Evolutionary conservation across 2,113 vertebrate species (phyloP), one percentile per base, ranked within the genome.

Genomic region (Rhinoderma darwinii): DNA sequence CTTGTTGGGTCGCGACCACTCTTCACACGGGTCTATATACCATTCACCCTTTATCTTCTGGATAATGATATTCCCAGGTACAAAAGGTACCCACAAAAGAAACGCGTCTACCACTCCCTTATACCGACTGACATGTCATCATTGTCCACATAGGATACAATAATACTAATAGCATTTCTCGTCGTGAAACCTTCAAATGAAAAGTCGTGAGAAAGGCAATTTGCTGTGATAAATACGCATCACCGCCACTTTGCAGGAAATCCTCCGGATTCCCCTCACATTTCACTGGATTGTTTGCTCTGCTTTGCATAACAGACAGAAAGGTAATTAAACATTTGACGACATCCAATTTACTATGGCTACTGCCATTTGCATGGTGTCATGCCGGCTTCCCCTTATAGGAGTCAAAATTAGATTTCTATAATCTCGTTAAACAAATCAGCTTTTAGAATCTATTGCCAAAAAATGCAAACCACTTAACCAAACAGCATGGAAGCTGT

Each of bases 341-440:
- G 78, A 82, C 86, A 82, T 87, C 68, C 86, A 82, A 75, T 87
- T 87, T 82, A 82, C 50, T 20, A 82, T 63, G 70, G 86, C 86
- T 44, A 47, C 51, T 81, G 78, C 68, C 78, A 87, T 87, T 87
- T 87, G 70, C 86, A 87, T 87, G 82, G 86, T 87, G 78, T 47
- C 86, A 75, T 9, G 78, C 37, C 43, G 68, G 51, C 68, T 75
- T 74, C 79, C 30, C 79, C 85, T 86, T 75, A 75, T 87, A 75
- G 44, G 79, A 75, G 68, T 82, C 68, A 75, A 75, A 87, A 87
- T 82, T 82, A 75, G 78, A 87, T 87, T 87, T 82, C 70, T 73
- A 75, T 87, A 87, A 82, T 87, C 86, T 82, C 9, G 54, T 87
- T 87, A 87, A 82, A 87, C 79, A 87, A 82, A 82, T 87, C 78